Evolutionary conservation across 1,140 invertebrate genomes (phyloP).

Genomic region (Ceratitis capitata): DNA sequence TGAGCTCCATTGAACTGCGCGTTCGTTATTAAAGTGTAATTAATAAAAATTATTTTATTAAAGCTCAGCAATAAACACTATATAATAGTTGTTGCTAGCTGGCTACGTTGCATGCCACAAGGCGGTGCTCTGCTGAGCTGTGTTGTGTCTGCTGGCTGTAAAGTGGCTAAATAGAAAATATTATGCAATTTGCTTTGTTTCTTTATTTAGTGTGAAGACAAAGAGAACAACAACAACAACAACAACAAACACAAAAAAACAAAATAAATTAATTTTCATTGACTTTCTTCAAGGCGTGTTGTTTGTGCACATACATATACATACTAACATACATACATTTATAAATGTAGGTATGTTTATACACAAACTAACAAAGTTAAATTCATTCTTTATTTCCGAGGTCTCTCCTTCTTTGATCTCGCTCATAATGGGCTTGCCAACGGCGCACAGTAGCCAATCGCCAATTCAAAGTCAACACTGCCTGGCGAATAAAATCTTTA

Average conservation of each 20-base stretch:
- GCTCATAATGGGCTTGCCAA: not conserved
- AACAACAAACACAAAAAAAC: not conserved
- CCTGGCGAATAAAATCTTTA: too few species aligned
- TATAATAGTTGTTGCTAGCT: not conserved
- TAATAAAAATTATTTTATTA: conserved; percentile 34
- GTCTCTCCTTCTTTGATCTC: not conserved
- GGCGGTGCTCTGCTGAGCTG: not conserved
- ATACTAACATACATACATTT: not conserved
- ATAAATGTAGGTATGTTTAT: not conserved
- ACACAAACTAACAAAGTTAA: not conserved
- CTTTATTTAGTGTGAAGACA: not conserved
- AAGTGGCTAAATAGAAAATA: not conserved
- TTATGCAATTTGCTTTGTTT: conserved; percentile 30
- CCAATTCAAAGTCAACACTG: too few species aligned
- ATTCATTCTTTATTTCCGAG: not conserved
- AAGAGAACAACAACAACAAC: not conserved
- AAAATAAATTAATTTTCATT: conserved; percentile 38
- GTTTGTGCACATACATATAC: not conserved
- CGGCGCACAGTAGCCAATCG: not conserved
- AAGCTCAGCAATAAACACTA: not conserved
- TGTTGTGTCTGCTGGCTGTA: too few species aligned
- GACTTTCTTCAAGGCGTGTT: conserved; percentile 2
- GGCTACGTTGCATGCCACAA: not conserved
- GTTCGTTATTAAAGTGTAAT: conserved; percentile 31
- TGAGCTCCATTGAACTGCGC: conserved; percentile 21